Evolutionary conservation across 2,888 invertebrate species (phyloP), one percentile per base, ranked within the genome.

Genomic region (Drosophila neotestacea): DNA sequence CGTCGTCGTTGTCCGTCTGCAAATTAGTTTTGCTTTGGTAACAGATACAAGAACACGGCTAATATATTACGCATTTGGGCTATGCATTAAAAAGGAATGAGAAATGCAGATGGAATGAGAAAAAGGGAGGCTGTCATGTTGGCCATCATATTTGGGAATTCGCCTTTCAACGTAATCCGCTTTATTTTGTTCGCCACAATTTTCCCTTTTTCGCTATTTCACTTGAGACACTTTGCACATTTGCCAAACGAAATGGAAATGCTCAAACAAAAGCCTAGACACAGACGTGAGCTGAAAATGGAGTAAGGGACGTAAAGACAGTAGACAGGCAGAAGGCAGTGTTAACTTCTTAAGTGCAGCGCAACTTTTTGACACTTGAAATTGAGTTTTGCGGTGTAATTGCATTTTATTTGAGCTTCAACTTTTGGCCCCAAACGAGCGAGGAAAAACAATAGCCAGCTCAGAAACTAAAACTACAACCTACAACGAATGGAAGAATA

Each of bases 381-480:
- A 90, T 90, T 81, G 85, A 87, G 82, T 82, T 82, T 89, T 89
- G 86, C 64, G 90, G 84, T 86, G 85, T 89, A 90, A 89, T 86
- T 85, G 90, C 85, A 90, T 90, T 85, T 90, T 86, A 86, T 90
- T 86, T 90, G 72, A 69, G 71, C 79, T 58, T 50, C 62, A 69
- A 76, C 41, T 64, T 75, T 44, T 5, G 42, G 22, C 52, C 47
- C 48, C 32, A 56, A 74, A 56, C 52, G 63, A 52, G 36, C 52
- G 34, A 46, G 46, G 41, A 67, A 83, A 83, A 88, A 75, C 73
- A 70, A 79, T 70, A 73, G 73, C 60, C 36, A 38, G 16, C 59
- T 36, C 58, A 6, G 27, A 48, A 39, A 38, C 22, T 32, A 42
- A 48, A 39, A 38, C 22, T 32, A 42, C 6, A 48, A 70, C 46